Conservation (phyloP, 2,797 vertebrate genomes). For the Novumbra hubbsi region DNA sequence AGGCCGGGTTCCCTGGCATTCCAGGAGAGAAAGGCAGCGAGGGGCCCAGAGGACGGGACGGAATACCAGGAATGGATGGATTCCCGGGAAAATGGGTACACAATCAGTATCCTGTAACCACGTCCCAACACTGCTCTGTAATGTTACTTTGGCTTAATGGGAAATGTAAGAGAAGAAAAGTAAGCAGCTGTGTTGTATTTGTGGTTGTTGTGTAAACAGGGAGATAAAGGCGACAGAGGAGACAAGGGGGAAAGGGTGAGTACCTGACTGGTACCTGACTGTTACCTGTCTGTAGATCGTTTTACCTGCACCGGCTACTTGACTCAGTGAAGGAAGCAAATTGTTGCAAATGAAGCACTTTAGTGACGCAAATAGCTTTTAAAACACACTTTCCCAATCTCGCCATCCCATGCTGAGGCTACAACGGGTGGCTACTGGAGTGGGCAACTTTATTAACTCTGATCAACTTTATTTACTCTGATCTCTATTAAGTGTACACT, state of each 20-base stretch:
- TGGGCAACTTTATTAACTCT: too few relatives aligned
- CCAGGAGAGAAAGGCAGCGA: constrained; percentile 77
- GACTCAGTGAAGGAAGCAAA: too few relatives aligned
- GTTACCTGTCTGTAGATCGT: too few relatives aligned
- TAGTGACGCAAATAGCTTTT: too few relatives aligned
- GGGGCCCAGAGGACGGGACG: constrained; percentile 72
- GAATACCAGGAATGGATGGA: constrained; percentile 81
- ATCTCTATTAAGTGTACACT: constrained; percentile 25
- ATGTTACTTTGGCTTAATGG: background rate
- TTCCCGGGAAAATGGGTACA: constrained; percentile 13
- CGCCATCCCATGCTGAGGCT: too few relatives aligned
- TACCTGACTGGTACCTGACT: constrained; percentile 1
- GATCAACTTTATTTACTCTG: too few relatives aligned
- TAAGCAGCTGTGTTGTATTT: background rate
- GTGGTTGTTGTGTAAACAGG: constrained; percentile 49
- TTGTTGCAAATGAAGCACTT: too few relatives aligned
- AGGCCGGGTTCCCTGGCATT: constrained; percentile 73
- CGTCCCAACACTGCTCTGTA: background rate
- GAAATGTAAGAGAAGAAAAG: background rate
- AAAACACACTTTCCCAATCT: too few relatives aligned
- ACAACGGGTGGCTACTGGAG: too few relatives aligned
- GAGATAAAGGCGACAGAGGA: constrained; percentile 66
- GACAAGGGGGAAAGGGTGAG: constrained; percentile 66
- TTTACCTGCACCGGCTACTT: too few relatives aligned
- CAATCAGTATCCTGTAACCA: background rate